Evolutionary conservation across 2,888 invertebrate species (phyloP).

Genomic region (Alcis repandata): DNA sequence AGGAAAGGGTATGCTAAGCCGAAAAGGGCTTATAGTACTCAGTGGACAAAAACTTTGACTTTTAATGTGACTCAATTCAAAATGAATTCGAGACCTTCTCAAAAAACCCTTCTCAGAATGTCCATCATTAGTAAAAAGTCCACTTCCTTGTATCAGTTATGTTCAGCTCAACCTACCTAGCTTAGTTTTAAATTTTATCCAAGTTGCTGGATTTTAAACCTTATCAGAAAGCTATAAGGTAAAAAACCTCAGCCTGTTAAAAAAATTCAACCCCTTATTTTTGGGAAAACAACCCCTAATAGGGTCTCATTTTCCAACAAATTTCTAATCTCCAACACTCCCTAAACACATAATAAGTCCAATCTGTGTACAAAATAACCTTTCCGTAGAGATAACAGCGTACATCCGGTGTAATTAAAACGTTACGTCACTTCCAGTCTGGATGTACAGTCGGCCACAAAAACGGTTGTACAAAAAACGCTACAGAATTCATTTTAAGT

Average conservation of each 20-base stretch:
- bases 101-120: too few species aligned
- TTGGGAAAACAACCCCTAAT: conserved; percentile 3
- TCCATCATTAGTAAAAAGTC: too few species aligned
- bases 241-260: neutral
- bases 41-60: too few species aligned
- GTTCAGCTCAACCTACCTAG: too few species aligned
- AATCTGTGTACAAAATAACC: conserved; percentile 26
- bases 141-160: too few species aligned
- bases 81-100: too few species aligned
- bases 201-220: conserved; percentile 7
- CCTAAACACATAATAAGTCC: conserved; percentile 21
- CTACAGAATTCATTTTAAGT: too few species aligned
- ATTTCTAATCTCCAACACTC: conserved; percentile 14
- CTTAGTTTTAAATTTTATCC: too few species aligned
- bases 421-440: conserved; percentile 27
- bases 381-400: conserved; percentile 18
- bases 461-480: neutral
- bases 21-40: too few species aligned
- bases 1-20: too few species aligned
- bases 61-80: too few species aligned
- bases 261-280: neutral
- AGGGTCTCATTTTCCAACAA: conserved; percentile 1
- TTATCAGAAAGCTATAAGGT: neutral
- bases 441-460: conserved; percentile 3
- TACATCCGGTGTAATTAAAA: conserved; percentile 46